These are phyloP conservation scores for Lacerta agilis DNA, from an alignment of 2,797 vertebrate species.

Conservation along the genomic window DNA sequence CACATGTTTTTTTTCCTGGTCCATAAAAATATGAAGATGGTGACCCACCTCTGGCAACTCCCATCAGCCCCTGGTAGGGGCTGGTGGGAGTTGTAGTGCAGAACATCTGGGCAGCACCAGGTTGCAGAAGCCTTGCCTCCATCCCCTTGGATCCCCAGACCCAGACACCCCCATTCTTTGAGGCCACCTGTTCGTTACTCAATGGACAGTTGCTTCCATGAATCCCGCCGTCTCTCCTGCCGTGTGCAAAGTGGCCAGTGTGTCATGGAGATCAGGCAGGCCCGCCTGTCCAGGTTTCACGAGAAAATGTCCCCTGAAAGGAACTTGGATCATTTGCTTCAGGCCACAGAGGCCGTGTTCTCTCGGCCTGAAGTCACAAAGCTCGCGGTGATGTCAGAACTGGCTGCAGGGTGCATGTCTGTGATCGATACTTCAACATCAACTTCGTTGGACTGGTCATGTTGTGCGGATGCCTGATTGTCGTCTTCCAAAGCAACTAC, in stretches of 20 bases:
- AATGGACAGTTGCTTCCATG: too few species aligned
- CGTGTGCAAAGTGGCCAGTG: not conserved
- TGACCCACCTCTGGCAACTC: not conserved
- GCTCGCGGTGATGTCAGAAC: slow-evolving; percentile 28
- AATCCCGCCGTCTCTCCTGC: not conserved
- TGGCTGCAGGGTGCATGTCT: not conserved
- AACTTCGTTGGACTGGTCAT: not conserved
- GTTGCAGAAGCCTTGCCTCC: not conserved
- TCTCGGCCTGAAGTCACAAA: slow-evolving; percentile 32
- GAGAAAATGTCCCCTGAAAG: not conserved
- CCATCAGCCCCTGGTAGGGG: not conserved
- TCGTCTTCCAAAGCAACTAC: too few species aligned
- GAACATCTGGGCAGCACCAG: not conserved
- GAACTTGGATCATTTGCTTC: not conserved
- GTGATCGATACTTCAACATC: not conserved
- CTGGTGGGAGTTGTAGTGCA: not conserved
- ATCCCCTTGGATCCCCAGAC: not conserved
- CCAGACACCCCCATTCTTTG: not conserved
- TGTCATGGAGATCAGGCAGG: not conserved
- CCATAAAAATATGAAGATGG: too few species aligned
- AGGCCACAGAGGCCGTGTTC: not conserved
- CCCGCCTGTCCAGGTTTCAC: not conserved
- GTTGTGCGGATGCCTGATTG: too few species aligned
- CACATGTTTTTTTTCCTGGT: too few species aligned
- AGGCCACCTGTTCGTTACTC: not conserved